A percentile compares a stretch with the other conserved stretches of the same genome.
Conservation (phyloP, 2,797 vertebrate species). For the Cichlasoma orientale region DNA sequence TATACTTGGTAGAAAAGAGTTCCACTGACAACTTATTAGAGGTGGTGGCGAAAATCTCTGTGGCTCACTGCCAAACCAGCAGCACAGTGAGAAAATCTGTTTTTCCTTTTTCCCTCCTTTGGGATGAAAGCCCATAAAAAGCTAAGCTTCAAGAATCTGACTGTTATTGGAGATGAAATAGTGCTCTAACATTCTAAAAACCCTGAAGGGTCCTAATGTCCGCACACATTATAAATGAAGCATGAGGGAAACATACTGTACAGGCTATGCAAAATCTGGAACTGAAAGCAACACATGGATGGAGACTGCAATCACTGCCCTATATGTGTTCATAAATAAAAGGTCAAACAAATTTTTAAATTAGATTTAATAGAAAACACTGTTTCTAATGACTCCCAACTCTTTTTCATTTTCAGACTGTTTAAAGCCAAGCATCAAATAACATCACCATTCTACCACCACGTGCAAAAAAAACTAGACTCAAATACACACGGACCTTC, state of each 20-base stretch:
- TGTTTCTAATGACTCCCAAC: background rate
- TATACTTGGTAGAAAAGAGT: background rate
- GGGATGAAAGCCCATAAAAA: background rate
- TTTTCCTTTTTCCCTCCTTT: background rate
- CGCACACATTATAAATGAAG: slow-evolving; percentile 47
- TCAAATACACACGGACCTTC: slow-evolving; percentile 55
- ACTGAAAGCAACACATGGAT: slow-evolving; percentile 17
- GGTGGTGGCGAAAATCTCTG: background rate
- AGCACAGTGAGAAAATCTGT: background rate
- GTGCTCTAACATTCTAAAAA: slow-evolving; percentile 35
- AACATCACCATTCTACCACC: slow-evolving; percentile 22
- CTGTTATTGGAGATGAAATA: slow-evolving; percentile 37
- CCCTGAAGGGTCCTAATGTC: slow-evolving; percentile 48
- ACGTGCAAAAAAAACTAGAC: slow-evolving; percentile 29
- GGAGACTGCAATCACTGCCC: slow-evolving; percentile 15
- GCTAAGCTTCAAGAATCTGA: slow-evolving; percentile 20
- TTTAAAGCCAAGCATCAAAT: background rate
- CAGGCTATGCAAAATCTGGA: slow-evolving; percentile 12
- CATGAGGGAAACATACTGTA: slow-evolving; percentile 19
- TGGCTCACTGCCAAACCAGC: background rate
- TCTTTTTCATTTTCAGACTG: background rate
- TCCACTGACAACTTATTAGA: background rate
- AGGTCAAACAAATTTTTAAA: slow-evolving; percentile 13
- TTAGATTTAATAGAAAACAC: background rate
- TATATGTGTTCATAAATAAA: slow-evolving; percentile 37